These are phyloP conservation scores for Mastacembelus armatus DNA, from an alignment of 2,797 vertebrate genomes.

Conservation along the genomic window DNA sequence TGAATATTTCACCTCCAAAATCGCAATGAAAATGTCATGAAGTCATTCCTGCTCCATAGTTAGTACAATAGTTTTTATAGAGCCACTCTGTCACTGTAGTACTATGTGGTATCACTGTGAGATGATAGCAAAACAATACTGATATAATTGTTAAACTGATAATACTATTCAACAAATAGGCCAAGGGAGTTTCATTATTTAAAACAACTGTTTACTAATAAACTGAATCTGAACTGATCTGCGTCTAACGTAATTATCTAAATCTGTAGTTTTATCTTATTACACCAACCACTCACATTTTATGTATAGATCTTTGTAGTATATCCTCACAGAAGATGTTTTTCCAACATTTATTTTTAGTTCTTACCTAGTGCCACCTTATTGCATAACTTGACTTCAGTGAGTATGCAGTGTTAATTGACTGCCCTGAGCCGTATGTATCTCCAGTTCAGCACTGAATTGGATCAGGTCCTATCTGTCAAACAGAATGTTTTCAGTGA, in stretches of 20 bases:
- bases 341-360: background rate
- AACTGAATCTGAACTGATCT: background rate
- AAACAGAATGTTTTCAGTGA: constrained; percentile 10
- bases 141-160: background rate
- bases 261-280: background rate
- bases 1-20: constrained; percentile 22
- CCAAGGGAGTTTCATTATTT: background rate
- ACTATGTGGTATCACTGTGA: too few relatives aligned
- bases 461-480: constrained; percentile 16
- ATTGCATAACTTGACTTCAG: background rate
- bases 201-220: background rate
- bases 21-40: constrained; percentile 38
- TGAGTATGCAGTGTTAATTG: constrained; percentile 29
- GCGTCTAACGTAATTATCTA: too few relatives aligned
- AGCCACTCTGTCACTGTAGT: background rate
- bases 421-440: constrained; percentile 17
- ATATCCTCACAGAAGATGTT: background rate
- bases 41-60: constrained; percentile 20
- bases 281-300: background rate
- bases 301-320: background rate
- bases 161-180: too few relatives aligned
- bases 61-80: background rate
- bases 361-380: background rate
- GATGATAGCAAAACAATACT: background rate
- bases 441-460: constrained; percentile 13